A percentile compares a stretch with the other conserved stretches of the same genome.
Conservation (phyloP, 2,113 vertebrate genomes). For the Neogobius melanostomus region DNA sequence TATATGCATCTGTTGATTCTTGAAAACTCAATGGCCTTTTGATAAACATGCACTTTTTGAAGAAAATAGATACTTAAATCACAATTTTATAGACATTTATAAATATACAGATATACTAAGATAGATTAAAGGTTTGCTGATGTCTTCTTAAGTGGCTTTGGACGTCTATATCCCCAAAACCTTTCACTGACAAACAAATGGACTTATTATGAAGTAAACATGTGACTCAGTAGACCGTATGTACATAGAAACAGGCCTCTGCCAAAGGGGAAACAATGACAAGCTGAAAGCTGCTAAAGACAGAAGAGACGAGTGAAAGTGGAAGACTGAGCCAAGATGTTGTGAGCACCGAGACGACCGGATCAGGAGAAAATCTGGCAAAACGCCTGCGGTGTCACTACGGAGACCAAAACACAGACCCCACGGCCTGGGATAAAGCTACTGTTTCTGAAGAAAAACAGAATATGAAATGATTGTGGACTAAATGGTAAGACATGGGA, state of each 20-base stretch:
- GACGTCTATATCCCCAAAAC: conserved; percentile 24
- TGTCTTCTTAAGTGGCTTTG: conserved; percentile 39
- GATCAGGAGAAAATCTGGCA: conserved; percentile 53
- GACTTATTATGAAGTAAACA: conserved; percentile 35
- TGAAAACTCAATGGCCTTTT: conserved; percentile 71
- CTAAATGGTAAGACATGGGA: conserved; percentile 3
- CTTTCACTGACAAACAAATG: conserved; percentile 44
- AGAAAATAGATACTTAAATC: conserved; percentile 52
- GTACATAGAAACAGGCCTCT: conserved; percentile 19
- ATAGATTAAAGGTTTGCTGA: conserved; percentile 47
- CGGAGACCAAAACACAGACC: conserved; percentile 43
- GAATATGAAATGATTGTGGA: conserved; percentile 7
- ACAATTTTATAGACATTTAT: conserved; percentile 49
- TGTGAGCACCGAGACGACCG: conserved; percentile 35
- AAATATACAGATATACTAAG: conserved; percentile 43
- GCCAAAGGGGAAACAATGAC: conserved; percentile 3
- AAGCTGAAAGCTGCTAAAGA: conserved; percentile 15
- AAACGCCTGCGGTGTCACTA: conserved; percentile 51
- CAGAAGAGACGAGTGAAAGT: conserved; percentile 33
- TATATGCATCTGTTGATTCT: conserved; percentile 68
- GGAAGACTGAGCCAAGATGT: conserved; percentile 19
- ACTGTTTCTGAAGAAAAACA: conserved; percentile 29
- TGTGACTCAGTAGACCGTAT: conserved; percentile 44
- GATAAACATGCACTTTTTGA: conserved; percentile 69
- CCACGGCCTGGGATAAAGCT: conserved; percentile 23